Base-by-base conservation (phyloP, 1,140 invertebrate genomes). In the Brachystomella parvula region DNA sequence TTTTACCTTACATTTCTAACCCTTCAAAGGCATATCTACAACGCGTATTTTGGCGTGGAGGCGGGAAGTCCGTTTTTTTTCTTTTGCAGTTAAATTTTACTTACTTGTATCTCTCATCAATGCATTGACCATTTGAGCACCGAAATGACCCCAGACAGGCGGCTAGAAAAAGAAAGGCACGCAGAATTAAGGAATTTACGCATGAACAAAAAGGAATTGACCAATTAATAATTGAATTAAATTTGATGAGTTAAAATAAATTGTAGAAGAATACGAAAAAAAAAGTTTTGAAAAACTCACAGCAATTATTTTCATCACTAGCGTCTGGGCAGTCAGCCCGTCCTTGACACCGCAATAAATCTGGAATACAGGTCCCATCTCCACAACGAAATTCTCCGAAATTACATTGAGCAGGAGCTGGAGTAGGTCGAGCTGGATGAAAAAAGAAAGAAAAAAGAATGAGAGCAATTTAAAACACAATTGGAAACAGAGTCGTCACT, bases 261-360 rank as follows among this genome's bases (percentile, higher is more conserved):
- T 21, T 60, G 24, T 59, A 61, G 24, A 26, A 39, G 15, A 49
- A 29, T 17, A 39, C 19, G 29, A 29, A 28, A 2, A 32, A 33
- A 63, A 56, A 6, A n/a, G 9, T 12, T 17, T 9, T 17, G 12
- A 35, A 57, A 33, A 56, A 56, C 65, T 49, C 49, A 66, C 65
- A 64, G 70, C 78, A 79, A 56, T 76, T 58, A 15, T 66, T 68
- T 76, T 84, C 83, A 76, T 84, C 83, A 30, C 75, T 76, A 17
- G 69, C 68, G 64, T 78, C 79, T 6, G 70, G 64, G 70, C 81
- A 82, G 61, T 82, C 77, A n/a, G 62, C 53, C 29, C 35, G 12
- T 30, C 64, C 64, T 57, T 65, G n/a, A 30, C 64, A 65, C 44
- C 39, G 35, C 28, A 39, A 9, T 15, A 28, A 31, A n/a, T 59